Evolutionary conservation across 2,888 invertebrate genomes (phyloP), one percentile per base, ranked within the genome.

Genomic region (Dione juno): DNA sequence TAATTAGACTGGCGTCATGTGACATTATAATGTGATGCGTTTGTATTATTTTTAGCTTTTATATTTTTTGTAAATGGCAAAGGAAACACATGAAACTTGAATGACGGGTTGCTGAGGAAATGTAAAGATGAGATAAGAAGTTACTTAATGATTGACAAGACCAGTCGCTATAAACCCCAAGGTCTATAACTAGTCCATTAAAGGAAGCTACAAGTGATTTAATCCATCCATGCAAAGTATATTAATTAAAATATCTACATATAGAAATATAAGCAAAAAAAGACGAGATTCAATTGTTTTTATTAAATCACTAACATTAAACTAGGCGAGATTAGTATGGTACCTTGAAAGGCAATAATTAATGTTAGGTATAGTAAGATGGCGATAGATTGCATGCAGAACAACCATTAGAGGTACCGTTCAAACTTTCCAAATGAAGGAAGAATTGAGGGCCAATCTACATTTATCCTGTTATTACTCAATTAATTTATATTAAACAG

Each of bases 61-160:
- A 50, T 37, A 45, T 68, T n/a, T 63, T 45, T 54, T 53, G 64
- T 16, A 59, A 69, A 59, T 59, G 45, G 61, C 28, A 35, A 52
- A 45, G 35, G 52, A 59, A 59, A 28, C 45, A 45, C 48, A 52
- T 63, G 35, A 41, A 64, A 68, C 71, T 66, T 6, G 65, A n/a
- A 61, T n/a, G 45, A 71, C 71, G 40, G 68, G 71, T 71, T 66
- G n/a, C 45, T 54, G 59, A 59, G 71, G 71, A 71, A 71, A 71
- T 40, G 64, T 58, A 41, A 67, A 66, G 68, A 63, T 63, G 68
- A 61, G 68, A 68, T 68, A 68, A 68, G 68, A 53, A 21, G 63
- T 54, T 16, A 43, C 63, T 68, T 63, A 68, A 63, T 63, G 68
- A 68, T 68, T 68, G 68, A 68, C 68, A 63, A 45, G 37, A 68